Evolutionary conservation across 2,888 invertebrate genomes (phyloP).

Genomic region (Hypena proboscidalis): DNA sequence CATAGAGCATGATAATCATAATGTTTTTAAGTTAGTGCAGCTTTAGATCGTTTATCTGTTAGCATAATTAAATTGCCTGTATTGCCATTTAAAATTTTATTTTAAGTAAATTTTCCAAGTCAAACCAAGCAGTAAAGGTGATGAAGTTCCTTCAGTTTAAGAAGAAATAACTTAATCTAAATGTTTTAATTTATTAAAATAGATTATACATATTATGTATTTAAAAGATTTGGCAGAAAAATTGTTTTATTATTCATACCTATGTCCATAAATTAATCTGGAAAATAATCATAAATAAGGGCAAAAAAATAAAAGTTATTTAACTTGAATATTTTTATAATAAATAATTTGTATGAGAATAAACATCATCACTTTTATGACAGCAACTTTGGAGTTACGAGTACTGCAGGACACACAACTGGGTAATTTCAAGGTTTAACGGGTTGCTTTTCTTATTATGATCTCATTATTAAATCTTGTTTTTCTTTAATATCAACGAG

Average conservation of each 20-base stretch:
- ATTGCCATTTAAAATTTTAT: constrained; percentile 21
- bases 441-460: constrained; percentile 80
- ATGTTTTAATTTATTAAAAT: neutral
- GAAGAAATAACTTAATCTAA: neutral
- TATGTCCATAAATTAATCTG: too few relatives aligned
- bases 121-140: constrained; percentile 33
- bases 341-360: constrained; percentile 25
- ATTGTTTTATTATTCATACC: too few relatives aligned
- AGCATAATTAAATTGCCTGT: constrained; percentile 9
- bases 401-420: constrained; percentile 79
- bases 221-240: too few relatives aligned
- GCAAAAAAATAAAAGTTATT: too few relatives aligned
- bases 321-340: too few relatives aligned
- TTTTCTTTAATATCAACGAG: constrained; percentile 32
- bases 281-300: too few relatives aligned
- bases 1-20: constrained; percentile 62
- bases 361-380: constrained; percentile 63
- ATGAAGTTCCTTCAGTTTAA: constrained; percentile 40
- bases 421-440: constrained; percentile 71
- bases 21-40: constrained; percentile 25
- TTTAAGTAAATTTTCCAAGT: constrained; percentile 14
- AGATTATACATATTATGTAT: neutral
- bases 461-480: constrained; percentile 49
- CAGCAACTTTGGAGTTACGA: constrained; percentile 82
- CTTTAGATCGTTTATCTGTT: constrained; percentile 12